Evolutionary conservation across 2,888 invertebrate species (phyloP), one percentile per base, ranked within the genome.

Genomic region (Lasioglossum lativentre): DNA sequence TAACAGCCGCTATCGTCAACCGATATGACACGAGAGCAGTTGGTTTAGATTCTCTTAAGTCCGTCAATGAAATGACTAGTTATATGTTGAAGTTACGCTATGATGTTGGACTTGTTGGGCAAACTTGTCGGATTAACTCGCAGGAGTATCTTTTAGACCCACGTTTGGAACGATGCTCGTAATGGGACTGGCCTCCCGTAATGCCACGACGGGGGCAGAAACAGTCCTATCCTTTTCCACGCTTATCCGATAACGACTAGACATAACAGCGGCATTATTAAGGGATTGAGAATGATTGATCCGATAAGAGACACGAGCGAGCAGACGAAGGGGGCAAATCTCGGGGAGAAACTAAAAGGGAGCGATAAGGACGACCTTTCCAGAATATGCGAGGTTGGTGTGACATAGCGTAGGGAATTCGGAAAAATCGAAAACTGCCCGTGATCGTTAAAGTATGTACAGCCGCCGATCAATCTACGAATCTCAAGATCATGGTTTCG

Each of bases 251-350:
- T n/a, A 56, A 56, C 56, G 56, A 34, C 70, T 70, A 34, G 70
- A 34, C 30, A 70, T 70, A 70, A 56, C 56, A 56, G 56, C n/a
- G 56, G n/a, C 56, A 56, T 56, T 56, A 56, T 56, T 56, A 56
- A 56, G 56, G 56, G 56, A 56, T 56, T n/a, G 56, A n/a, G 56
- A 56, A 56, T 56, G 56, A 56, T 56, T 56, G 56, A 56, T 56
- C 56, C 56, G 56, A n/a, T 56, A 56, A 56, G 56, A 56, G 56
- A 56, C 56, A 56, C 56, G 56, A 56, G n/a, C n/a, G 4, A 56
- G 56, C 2, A 56, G 56, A n/a, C 56, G 56, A 56, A 56, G n/a
- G 56, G 56, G n/a, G 3, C 12, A 1, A 56, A 56, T 56, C 56
- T 10, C 23, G 3, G 56, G 4, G 12, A 56, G 12, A 56, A n/a